Evolutionary conservation across 2,113 vertebrate genomes (phyloP), one percentile per base, ranked within the genome.

Genomic region (Hemicordylus capensis): DNA sequence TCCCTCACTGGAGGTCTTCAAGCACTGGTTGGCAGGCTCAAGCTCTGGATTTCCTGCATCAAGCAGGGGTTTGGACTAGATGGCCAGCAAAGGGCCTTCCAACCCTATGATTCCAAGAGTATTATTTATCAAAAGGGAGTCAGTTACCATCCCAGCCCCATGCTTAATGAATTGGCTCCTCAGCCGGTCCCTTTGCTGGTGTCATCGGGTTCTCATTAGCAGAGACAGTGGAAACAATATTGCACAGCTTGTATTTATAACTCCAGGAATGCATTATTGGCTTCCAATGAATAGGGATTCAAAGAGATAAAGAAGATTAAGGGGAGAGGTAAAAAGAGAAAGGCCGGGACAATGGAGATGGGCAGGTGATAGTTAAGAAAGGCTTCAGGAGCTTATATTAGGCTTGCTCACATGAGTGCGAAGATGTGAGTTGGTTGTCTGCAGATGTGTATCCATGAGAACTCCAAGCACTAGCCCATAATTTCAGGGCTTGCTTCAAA

Each of bases 161-260:
- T 6, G n/a, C n/a, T 15, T 58, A 24, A 56, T 26, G 75, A 37
- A 34, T 11, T 24, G 34, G 75, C 19, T 37, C 20, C 3, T 10
- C 12, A 51, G 75, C 4, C 1, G 19, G n/a, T 34, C 48, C 48
- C 48, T 76, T 76, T 76, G 3, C 31, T 22, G 28, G 74, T 56
- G 75, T 76, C 75, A 76, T 58, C 75, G 22, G 75, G n/a, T 76
- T 58, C 75, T 76, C 51, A 76, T 76, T 58, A 76, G n/a, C n/a
- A 19, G 44, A 76, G 74, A 37, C 3, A 22, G 34, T 37, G 54
- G 51, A 76, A 76, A 26, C n/a, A 39, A 56, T 34, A 76, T 56
- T 37, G 75, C 75, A 58, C 51, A 6, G 10, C 51, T 4, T 39
- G 54, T 58, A 14, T 58, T n/a, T 39, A 3, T 76, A 39, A 76